Evolutionary conservation across 2,888 invertebrate species (phyloP).

Genomic region (Parnassius orleans): DNA sequence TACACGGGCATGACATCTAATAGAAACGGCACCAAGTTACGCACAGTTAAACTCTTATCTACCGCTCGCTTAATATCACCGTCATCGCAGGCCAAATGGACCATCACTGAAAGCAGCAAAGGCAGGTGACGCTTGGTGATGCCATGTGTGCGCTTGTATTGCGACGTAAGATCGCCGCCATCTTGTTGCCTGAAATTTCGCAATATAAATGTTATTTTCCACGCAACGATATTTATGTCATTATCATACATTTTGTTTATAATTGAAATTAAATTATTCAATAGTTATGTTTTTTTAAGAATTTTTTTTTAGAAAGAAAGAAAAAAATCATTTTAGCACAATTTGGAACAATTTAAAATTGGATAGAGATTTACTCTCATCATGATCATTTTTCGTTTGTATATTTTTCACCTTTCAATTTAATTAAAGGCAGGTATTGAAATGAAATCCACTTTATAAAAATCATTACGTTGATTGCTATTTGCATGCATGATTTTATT

Average conservation of each 20-base stretch:
- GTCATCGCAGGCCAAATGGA: conserved; percentile 75
- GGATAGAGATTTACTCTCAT: conserved; percentile 6
- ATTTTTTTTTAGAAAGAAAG: too few relatives aligned
- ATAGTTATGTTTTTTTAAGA: too few relatives aligned
- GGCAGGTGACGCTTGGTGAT: conserved; percentile 70
- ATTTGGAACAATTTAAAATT: too few relatives aligned
- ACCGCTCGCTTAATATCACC: conserved; percentile 39
- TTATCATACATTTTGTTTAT: too few relatives aligned
- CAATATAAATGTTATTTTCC: conserved; percentile 14
- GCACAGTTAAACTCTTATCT: conserved; percentile 24
- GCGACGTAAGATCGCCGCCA: conserved; percentile 74
- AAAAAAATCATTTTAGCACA: too few relatives aligned
- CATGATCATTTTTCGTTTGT: conserved; percentile 12
- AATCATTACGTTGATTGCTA: conserved; percentile 21
- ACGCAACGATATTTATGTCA: not conserved
- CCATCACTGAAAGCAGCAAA: conserved; percentile 64
- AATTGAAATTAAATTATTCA: too few relatives aligned
- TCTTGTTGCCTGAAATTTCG: conserved; percentile 67
- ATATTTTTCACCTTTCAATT: conserved; percentile 22
- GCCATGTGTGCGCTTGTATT: conserved; percentile 75
- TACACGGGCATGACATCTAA: not conserved
- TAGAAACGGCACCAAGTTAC: not conserved
- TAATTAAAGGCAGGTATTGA: conserved; percentile 11
- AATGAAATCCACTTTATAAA: conserved; percentile 16
- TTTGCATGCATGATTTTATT: conserved; percentile 4